Evolutionary conservation across 2,113 vertebrate species (phyloP), one percentile per base, ranked within the genome.

Genomic region (Salminus brasiliensis): DNA sequence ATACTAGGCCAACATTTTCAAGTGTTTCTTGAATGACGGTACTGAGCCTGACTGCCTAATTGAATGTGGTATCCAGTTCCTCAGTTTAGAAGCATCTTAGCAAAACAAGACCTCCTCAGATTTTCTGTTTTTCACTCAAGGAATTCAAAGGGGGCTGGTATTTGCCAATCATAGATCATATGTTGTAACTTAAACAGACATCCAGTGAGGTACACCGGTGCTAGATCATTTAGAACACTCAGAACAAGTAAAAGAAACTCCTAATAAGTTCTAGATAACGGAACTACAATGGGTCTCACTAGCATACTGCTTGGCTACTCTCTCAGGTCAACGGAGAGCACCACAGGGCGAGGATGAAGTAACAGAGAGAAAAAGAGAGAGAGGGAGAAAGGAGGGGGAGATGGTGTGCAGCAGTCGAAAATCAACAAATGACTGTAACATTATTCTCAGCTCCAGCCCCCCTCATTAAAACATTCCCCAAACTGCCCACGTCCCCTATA

Each of bases 381-480:
- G 16, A 57, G 59, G 36, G 60, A 59, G 25, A 65, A 27, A 65
- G 67, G 53, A 74, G 25, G 53, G 75, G 29, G 63, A 62, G 73
- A 41, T 29, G 34, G 55, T 53, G 77, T 47, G 66, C 67, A 78
- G 78, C 81, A 55, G 78, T 65, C 59, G 74, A 82, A 78, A 84
- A 49, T 84, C 68, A 85, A 85, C 83, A 85, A 84, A 85, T 85
- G 85, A 87, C 74, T 85, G 74, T 81, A 86, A 68, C 74, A 84
- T 85, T 89, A 87, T 88, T 90, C 86, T 89, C 87, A 83, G 86
- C 86, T 83, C 76, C 68, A 72, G 68, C 73, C 85, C 72, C 85
- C 87, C 89, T 91, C 90, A 91, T 91, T 91, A 91, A 91, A 90
- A 91, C 87, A 91, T 91, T 91, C 89, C 88, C 87, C 85, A 89